A percentile compares a stretch with the other conserved stretches of the same genome.
phyloP scores from a whole-genome alignment of 2,113 vertebrate species.

The Eidolon helvum region DNA sequence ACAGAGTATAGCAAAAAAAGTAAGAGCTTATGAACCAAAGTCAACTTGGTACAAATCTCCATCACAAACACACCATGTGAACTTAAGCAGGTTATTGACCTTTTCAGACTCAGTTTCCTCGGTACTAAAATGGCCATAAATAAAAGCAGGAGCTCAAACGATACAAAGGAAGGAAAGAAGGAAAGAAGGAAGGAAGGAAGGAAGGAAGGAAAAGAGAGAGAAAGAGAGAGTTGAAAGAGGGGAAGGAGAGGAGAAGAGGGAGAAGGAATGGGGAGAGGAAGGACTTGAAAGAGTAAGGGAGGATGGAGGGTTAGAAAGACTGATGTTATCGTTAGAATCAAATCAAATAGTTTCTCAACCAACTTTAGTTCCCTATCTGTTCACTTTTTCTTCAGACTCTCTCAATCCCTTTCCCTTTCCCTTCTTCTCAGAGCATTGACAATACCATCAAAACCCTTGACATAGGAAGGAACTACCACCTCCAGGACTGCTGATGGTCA shows the following conservation, averaged over 20 bases:
- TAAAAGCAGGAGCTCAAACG: not conserved
- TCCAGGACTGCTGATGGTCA: not conserved
- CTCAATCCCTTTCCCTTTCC: not conserved
- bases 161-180: not conserved
- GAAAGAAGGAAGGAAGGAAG: not conserved
- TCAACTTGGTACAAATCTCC: not conserved
- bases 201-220: no score
- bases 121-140: not conserved
- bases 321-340: not conserved
- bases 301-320: not conserved
- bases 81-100: not conserved
- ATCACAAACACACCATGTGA: not conserved
- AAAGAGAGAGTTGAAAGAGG: not conserved
- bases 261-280: not conserved
- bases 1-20: not conserved
- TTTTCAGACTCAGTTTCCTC: conserved; percentile 2
- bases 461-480: not conserved
- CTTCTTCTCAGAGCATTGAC: not conserved
- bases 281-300: no score
- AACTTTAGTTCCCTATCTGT: not conserved
- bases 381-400: not conserved
- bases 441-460: not conserved
- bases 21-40: not conserved
- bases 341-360: not conserved
- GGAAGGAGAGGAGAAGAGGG: no score